Evolutionary conservation across 2,888 invertebrate genomes (phyloP).

Genomic region (Leistus spinibarbis): DNA sequence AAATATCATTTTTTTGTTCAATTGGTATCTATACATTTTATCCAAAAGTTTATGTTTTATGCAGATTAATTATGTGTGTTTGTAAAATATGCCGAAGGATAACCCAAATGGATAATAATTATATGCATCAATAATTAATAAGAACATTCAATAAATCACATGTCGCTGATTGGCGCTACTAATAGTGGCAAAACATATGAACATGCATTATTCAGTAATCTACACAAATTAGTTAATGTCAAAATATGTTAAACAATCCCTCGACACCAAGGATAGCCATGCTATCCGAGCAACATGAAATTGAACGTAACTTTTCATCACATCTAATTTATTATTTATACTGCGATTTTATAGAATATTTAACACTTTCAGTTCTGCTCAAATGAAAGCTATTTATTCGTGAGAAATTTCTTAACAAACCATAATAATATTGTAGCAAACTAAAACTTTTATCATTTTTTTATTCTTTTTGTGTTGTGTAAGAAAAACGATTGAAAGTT

Average conservation of each 20-base stretch:
- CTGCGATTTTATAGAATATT: background rate
- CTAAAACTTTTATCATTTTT: background rate
- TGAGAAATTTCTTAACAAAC: background rate
- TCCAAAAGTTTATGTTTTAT: too few species aligned
- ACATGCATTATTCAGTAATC: background rate
- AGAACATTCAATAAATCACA: background rate
- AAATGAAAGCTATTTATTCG: background rate
- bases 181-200: background rate
- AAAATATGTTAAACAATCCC: background rate
- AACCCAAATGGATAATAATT: background rate
- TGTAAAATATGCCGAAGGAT: background rate
- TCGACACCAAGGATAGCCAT: background rate
- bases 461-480: background rate
- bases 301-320: background rate
- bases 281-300: too few species aligned
- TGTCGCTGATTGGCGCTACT: background rate
- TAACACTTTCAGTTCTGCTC: background rate
- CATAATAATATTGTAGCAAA: background rate
- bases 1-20: too few species aligned
- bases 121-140: background rate
- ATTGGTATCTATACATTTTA: too few species aligned
- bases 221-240: background rate
- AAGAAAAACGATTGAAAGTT: too few species aligned
- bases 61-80: too few species aligned
- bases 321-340: background rate